Conservation (phyloP, 2,888 invertebrate species). For the Lasioglossum marginatum region DNA sequence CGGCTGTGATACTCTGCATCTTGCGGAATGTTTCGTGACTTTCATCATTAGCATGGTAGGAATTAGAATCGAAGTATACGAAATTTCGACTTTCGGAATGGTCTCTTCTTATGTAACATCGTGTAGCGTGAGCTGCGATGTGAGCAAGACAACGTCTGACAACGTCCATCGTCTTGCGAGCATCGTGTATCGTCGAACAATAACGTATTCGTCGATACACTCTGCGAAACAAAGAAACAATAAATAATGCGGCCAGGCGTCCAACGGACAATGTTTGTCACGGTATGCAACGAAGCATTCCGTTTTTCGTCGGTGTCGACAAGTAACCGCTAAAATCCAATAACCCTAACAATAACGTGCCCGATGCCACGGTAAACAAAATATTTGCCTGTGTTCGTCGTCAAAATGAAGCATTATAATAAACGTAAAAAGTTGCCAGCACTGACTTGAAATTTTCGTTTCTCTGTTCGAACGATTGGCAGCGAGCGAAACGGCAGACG, state of each 20-base stretch:
- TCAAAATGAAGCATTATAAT: slow-evolving; percentile 61
- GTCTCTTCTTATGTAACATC: slow-evolving; percentile 52
- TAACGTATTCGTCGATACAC: slow-evolving; percentile 30
- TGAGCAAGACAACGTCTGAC: slow-evolving; percentile 18
- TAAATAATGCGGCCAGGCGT: slow-evolving; percentile 29
- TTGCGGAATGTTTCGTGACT: slow-evolving; percentile 15
- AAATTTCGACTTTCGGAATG: slow-evolving; percentile 28
- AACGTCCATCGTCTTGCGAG: slow-evolving; percentile 15
- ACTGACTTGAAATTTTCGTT: slow-evolving; percentile 83
- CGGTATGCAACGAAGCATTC: slow-evolving; percentile 38
- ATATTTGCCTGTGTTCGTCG: slow-evolving; percentile 59
- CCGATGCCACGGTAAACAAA: slow-evolving; percentile 55
- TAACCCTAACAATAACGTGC: slow-evolving; percentile 61
- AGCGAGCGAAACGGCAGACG: slow-evolving; percentile 75
- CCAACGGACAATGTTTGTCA: slow-evolving; percentile 11
- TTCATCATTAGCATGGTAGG: slow-evolving; percentile 16
- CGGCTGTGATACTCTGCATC: slow-evolving; percentile 17
- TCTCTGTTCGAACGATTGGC: slow-evolving; percentile 81
- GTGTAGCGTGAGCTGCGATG: neutral
- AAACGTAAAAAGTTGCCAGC: slow-evolving; percentile 83
- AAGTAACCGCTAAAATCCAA: slow-evolving; percentile 64
- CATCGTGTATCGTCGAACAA: slow-evolving; percentile 29
- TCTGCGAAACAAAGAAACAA: slow-evolving; percentile 18
- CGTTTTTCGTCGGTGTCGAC: slow-evolving; percentile 39
- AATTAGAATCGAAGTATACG: slow-evolving; percentile 1